phyloP scores from a whole-genome alignment of 2,797 vertebrate species.

The Mus caroli region DNA sequence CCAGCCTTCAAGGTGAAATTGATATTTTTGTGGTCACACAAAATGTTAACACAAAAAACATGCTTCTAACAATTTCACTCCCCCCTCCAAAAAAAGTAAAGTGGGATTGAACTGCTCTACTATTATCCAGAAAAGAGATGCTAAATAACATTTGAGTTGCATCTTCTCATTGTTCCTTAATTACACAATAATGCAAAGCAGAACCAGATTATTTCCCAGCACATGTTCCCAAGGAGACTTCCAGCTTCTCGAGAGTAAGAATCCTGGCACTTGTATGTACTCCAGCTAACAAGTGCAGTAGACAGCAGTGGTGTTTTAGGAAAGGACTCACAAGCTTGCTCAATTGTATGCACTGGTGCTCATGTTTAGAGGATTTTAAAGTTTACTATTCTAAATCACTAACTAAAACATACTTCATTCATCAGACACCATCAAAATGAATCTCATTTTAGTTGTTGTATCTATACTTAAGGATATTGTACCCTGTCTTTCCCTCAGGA shows the following conservation, averaged over 20 bases:
- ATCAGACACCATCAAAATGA: slow-evolving; percentile 34
- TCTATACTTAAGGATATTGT: slow-evolving; percentile 8
- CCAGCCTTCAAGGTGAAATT: background rate
- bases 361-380: slow-evolving; percentile 11
- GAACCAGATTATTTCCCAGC: slow-evolving; percentile 38
- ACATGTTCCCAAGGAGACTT: slow-evolving; percentile 26
- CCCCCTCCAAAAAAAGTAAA: slow-evolving; percentile 19
- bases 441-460: background rate
- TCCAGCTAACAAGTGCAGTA: background rate
- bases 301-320: slow-evolving; percentile 14
- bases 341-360: slow-evolving; percentile 10
- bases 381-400: slow-evolving; percentile 56
- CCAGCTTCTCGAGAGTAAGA: slow-evolving; percentile 9
- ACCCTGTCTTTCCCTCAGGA: slow-evolving; percentile 17
- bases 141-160: background rate
- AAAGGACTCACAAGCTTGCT: slow-evolving; percentile 25
- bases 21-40: slow-evolving; percentile 26
- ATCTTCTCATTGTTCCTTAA: slow-evolving; percentile 41
- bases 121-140: slow-evolving; percentile 20
- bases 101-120: background rate
- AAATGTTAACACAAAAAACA: slow-evolving; percentile 17
- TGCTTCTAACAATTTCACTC: slow-evolving; percentile 8
- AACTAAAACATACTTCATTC: slow-evolving; percentile 52
- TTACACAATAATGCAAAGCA: slow-evolving; percentile 62
- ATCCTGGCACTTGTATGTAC: background rate